These are phyloP conservation scores for Neosilurus hyrtlii DNA, from an alignment of 2,797 vertebrate genomes.

Conservation along the genomic window DNA sequence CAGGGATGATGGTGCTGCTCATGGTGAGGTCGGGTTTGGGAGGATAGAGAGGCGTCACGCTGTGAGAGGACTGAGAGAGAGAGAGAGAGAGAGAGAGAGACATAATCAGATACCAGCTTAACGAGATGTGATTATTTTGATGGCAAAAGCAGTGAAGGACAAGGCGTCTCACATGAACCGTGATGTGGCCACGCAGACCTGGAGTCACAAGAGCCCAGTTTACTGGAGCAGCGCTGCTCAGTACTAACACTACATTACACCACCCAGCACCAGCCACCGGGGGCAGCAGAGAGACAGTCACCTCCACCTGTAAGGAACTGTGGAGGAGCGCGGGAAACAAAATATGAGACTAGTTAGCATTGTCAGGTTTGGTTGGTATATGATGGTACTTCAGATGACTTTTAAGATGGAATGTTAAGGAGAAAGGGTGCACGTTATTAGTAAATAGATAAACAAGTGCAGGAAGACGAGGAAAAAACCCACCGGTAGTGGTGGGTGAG, in stretches of 20 bases:
- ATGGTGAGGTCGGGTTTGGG: conserved; percentile 64
- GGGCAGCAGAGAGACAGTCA: conserved; percentile 69
- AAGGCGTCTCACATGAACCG: conserved; percentile 65
- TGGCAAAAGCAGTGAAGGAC: background rate
- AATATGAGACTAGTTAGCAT: background rate
- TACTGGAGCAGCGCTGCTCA: conserved; percentile 71
- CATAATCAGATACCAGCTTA: background rate
- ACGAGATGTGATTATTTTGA: background rate
- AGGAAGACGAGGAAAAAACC: too few species aligned
- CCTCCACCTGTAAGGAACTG: conserved; percentile 74
- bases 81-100: background rate
- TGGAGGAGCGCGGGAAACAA: conserved; percentile 9
- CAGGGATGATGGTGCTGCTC: conserved; percentile 59
- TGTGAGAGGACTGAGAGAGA: conserved; percentile 71
- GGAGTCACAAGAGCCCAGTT: conserved; percentile 71
- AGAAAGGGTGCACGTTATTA: background rate
- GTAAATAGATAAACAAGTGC: too few species aligned
- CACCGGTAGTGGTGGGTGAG: too few species aligned
- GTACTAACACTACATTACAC: conserved; percentile 67
- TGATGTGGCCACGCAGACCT: conserved; percentile 68
- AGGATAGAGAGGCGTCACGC: conserved; percentile 68
- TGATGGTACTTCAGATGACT: background rate
- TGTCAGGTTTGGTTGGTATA: background rate
- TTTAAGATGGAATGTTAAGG: background rate
- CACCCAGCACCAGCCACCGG: conserved; percentile 47